phyloP scores from a whole-genome alignment of 2,888 invertebrate genomes.

The Caprella mutica region DNA sequence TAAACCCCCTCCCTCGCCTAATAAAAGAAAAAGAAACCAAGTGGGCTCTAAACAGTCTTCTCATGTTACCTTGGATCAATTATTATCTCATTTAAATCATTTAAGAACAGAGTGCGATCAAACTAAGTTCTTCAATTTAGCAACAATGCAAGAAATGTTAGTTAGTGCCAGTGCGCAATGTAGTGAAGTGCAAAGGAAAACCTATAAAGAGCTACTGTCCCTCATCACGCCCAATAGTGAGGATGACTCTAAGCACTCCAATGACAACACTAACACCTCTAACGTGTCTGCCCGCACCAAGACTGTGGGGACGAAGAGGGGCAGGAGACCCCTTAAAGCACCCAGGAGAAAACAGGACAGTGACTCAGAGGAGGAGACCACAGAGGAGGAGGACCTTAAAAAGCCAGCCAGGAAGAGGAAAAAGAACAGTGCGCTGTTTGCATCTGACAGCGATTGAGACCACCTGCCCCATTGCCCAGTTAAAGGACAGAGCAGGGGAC shows the following conservation, averaged over 20 bases:
- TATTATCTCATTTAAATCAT: conserved; percentile 83
- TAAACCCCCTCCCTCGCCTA: conserved; percentile 70
- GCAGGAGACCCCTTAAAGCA: conserved; percentile 33
- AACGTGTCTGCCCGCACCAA: conserved; percentile 24
- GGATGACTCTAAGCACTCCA: too few relatives aligned
- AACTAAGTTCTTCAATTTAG: conserved; percentile 32
- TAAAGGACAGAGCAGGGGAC: too few relatives aligned
- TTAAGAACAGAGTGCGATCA: conserved; percentile 55
- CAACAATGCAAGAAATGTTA: conserved; percentile 69
- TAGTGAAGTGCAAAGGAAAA: conserved; percentile 77
- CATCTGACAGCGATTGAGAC: conserved; percentile 35
- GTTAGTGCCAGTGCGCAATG: conserved; percentile 73
- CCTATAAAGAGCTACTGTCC: too few relatives aligned
- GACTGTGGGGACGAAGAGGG: conserved; percentile 26
- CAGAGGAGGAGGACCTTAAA: conserved; percentile 46
- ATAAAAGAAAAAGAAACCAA: conserved; percentile 67
- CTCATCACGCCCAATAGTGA: too few relatives aligned
- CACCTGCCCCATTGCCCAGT: too few relatives aligned
- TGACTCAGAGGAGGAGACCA: conserved; percentile 63
- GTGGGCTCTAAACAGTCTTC: conserved; percentile 17
- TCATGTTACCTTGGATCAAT: conserved; percentile 51
- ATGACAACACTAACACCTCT: too few relatives aligned
- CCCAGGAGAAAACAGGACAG: conserved; percentile 46
- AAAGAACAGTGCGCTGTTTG: conserved; percentile 31
- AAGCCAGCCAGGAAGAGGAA: conserved; percentile 34